Conservation (phyloP, 1,140 invertebrate species). For the Neodiprion fabricii region DNA sequence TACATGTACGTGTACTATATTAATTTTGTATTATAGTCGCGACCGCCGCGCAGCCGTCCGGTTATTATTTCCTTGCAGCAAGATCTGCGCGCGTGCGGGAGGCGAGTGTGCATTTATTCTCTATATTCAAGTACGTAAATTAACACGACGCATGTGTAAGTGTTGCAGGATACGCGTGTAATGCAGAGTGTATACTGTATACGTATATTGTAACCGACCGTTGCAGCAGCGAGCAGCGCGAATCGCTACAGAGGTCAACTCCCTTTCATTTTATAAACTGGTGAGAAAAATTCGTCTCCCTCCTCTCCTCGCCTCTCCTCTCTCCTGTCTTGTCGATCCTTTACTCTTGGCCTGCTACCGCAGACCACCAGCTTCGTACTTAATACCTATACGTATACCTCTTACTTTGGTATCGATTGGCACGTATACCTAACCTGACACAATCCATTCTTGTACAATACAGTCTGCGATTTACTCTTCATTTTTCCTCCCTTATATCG, state of each 20-base stretch:
- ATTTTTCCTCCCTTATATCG: too few relatives aligned
- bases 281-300: background rate
- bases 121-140: too few relatives aligned
- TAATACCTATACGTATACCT: background rate
- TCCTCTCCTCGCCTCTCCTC: background rate
- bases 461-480: too few relatives aligned
- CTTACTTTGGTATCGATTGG: background rate
- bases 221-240: background rate
- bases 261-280: constrained; percentile 6
- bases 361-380: background rate
- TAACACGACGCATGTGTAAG: too few relatives aligned
- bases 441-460: background rate
- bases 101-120: too few relatives aligned
- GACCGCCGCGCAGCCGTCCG: too few relatives aligned
- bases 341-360: background rate
- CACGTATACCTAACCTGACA: background rate
- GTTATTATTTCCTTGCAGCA: background rate
- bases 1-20: too few relatives aligned
- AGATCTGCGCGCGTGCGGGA: background rate
- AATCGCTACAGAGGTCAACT: constrained; percentile 7
- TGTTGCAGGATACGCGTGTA: too few relatives aligned
- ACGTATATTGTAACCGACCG: background rate
- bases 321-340: background rate
- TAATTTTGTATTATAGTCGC: too few relatives aligned
- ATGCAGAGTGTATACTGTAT: background rate